phyloP scores from a whole-genome alignment of 2,888 invertebrate species.

The Cephus runcator region DNA sequence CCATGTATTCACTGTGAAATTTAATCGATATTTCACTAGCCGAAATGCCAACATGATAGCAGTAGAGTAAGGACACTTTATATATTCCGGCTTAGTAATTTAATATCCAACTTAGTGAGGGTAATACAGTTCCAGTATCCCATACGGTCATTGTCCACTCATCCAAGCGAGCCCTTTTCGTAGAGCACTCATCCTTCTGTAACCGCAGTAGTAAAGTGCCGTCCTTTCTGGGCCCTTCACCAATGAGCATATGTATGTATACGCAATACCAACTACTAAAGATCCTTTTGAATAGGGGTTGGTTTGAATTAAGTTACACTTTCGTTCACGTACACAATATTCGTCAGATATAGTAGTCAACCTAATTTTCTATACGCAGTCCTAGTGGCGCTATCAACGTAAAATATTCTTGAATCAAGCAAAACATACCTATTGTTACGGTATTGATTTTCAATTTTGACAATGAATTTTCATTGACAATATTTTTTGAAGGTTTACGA shows the following conservation, averaged over 20 bases:
- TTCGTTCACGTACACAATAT: background rate
- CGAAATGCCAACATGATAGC: background rate
- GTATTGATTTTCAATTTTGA: background rate
- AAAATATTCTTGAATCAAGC: background rate
- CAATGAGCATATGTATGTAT: background rate
- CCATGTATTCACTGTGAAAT: background rate
- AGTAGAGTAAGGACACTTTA: background rate
- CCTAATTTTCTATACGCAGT: background rate
- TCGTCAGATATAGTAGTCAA: background rate
- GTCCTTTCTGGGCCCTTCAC: background rate
- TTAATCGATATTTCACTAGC: background rate
- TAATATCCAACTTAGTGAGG: slow-evolving; percentile 35
- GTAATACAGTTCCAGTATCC: slow-evolving; percentile 25
- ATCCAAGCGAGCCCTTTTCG: slow-evolving; percentile 20
- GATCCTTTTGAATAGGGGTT: background rate
- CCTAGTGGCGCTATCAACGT: background rate
- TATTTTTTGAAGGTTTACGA: background rate
- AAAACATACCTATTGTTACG: too few species aligned
- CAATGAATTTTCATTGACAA: background rate
- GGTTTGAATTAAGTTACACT: slow-evolving; percentile 2
- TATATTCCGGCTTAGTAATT: slow-evolving; percentile 23
- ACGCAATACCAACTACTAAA: background rate
- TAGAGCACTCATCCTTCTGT: slow-evolving; percentile 11
- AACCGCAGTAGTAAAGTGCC: slow-evolving; percentile 31
- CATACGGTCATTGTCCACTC: slow-evolving; percentile 17